Percentiles rank a stretch among this genome's conserved stretches.
Conservation (phyloP, 2,888 invertebrate species). For the Oasisia sp. region DNA sequence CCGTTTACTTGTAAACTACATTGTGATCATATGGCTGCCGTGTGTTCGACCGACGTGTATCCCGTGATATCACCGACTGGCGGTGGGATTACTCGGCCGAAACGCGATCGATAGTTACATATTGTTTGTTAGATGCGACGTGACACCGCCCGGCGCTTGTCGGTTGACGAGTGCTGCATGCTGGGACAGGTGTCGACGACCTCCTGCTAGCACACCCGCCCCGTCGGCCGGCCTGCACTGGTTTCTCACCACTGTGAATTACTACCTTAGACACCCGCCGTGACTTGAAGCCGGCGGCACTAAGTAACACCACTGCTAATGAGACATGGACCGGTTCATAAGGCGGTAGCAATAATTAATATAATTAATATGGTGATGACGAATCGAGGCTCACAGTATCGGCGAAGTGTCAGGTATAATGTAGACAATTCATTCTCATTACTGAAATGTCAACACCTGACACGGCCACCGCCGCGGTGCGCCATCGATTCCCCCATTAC, state of each 20-base stretch:
- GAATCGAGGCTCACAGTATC: not conserved
- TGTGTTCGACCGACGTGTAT: not conserved
- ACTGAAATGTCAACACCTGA: slow-evolving; percentile 17
- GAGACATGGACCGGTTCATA: not conserved
- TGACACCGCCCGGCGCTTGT: not conserved
- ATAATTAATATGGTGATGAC: not conserved
- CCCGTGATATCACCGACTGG: too few relatives aligned
- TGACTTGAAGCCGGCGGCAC: not conserved
- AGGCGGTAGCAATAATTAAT: not conserved
- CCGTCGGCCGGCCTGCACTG: not conserved
- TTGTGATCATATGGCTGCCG: not conserved
- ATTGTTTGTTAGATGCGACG: not conserved
- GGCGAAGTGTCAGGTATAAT: not conserved
- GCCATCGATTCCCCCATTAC: too few relatives aligned
- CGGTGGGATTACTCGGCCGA: too few relatives aligned
- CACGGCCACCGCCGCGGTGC: not conserved
- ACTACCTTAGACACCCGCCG: not conserved
- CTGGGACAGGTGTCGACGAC: not conserved
- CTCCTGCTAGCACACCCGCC: not conserved
- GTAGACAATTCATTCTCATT: slow-evolving; percentile 12
- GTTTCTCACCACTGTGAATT: not conserved
- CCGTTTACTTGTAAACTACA: not conserved
- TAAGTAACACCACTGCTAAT: not conserved
- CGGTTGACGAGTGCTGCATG: too few relatives aligned
- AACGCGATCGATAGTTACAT: not conserved